Conservation (phyloP, 2,888 invertebrate species). For the Drosophila peninsularis region DNA sequence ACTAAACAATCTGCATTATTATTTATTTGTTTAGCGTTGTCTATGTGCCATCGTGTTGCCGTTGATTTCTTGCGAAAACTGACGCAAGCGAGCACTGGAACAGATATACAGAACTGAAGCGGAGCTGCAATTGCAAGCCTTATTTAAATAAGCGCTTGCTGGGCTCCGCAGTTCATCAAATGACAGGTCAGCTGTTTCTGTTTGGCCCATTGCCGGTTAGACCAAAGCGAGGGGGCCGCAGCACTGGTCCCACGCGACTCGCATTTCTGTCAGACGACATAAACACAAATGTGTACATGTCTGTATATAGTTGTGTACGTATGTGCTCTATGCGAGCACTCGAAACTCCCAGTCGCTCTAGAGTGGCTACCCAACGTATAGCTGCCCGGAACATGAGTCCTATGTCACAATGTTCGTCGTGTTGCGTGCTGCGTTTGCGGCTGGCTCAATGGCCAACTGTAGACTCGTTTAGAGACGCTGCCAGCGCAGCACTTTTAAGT, state of each 20-base stretch:
- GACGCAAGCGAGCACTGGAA: slow-evolving; percentile 26
- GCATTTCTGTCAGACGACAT: slow-evolving; percentile 50
- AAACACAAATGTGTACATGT: background rate
- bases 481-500: slow-evolving; percentile 61
- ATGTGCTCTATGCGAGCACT: slow-evolving; percentile 19
- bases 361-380: slow-evolving; percentile 26
- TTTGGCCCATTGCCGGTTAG: slow-evolving; percentile 9
- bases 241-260: slow-evolving; percentile 69
- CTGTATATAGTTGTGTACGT: background rate
- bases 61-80: slow-evolving; percentile 54
- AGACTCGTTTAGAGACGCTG: slow-evolving; percentile 53
- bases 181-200: slow-evolving; percentile 66
- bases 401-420: slow-evolving; percentile 36
- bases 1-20: slow-evolving; percentile 28
- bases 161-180: slow-evolving; percentile 28
- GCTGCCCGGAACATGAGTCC: slow-evolving; percentile 26
- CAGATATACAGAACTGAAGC: slow-evolving; percentile 38
- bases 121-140: slow-evolving; percentile 39
- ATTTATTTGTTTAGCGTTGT: slow-evolving; percentile 40
- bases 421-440: slow-evolving; percentile 25
- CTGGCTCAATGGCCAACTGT: slow-evolving; percentile 46
- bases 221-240: slow-evolving; percentile 2
- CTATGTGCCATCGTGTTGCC: slow-evolving; percentile 16
- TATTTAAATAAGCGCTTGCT: slow-evolving; percentile 55
- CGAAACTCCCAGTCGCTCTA: slow-evolving; percentile 44